A percentile compares a stretch with the other conserved stretches of the same genome.
Conservation (phyloP, 1,140 invertebrate species). For the Zophobas morio region DNA sequence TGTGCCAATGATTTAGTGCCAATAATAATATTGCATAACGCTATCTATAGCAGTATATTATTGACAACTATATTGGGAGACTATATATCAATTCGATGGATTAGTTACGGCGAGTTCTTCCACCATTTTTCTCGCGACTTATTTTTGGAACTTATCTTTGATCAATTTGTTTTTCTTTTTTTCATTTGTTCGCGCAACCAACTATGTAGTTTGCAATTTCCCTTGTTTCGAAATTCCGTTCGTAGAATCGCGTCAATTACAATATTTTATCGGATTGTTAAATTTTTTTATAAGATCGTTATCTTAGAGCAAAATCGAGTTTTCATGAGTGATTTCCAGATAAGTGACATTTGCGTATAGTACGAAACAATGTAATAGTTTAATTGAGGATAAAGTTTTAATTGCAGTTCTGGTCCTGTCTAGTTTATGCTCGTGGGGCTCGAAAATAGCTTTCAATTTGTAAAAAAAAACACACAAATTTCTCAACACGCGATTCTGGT, state of each 20-base stretch:
- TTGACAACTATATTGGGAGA: conserved; percentile 17
- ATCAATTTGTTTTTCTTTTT: too few relatives aligned
- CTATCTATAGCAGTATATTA: conserved; percentile 26
- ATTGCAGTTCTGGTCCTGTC: conserved; percentile 26
- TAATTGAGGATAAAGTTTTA: conserved; percentile 25
- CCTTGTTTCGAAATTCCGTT: too few relatives aligned
- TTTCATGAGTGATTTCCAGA: not conserved
- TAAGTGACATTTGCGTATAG: too few relatives aligned
- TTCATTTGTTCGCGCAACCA: not conserved
- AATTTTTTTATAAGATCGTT: not conserved
- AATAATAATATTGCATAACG: conserved; percentile 32
- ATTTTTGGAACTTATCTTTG: too few relatives aligned
- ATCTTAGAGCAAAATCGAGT: not conserved
- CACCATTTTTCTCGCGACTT: conserved; percentile 4
- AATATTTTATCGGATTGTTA: conserved; percentile 26
- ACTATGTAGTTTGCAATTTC: too few relatives aligned
- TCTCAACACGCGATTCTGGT: conserved; percentile 29
- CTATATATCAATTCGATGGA: conserved; percentile 4
- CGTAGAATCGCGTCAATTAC: not conserved
- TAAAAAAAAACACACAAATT: conserved; percentile 34
- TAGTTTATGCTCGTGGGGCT: conserved; percentile 20
- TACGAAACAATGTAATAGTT: conserved; percentile 3
- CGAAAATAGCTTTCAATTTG: conserved; percentile 34
- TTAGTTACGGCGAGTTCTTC: not conserved
- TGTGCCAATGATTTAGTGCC: conserved; percentile 31